These are phyloP conservation scores for Babyrousa celebensis DNA, from an alignment of 2,797 vertebrate species.

Conservation along the genomic window DNA sequence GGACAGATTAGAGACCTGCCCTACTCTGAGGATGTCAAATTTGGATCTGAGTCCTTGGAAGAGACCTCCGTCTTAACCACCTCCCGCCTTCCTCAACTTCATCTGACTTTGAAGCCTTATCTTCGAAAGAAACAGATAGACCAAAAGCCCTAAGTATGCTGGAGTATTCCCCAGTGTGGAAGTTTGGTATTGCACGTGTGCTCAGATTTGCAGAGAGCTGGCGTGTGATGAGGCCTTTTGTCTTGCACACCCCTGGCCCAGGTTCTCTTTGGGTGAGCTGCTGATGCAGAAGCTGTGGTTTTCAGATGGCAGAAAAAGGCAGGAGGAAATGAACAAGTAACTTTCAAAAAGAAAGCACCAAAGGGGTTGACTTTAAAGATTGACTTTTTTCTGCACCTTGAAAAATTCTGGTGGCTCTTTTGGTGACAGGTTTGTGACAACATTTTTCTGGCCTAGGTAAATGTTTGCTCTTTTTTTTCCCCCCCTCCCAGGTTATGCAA, in stretches of 20 bases:
- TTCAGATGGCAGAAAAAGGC: background rate
- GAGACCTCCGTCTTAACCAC: background rate
- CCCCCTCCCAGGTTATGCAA: background rate
- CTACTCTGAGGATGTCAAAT: background rate
- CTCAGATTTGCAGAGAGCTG: background rate
- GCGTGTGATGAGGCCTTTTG: background rate
- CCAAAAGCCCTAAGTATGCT: slow-evolving; percentile 21
- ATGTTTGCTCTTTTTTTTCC: background rate
- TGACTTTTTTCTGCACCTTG: slow-evolving; percentile 55
- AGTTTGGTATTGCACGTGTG: background rate
- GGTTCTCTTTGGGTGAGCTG: background rate
- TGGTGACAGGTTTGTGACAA: slow-evolving; percentile 52
- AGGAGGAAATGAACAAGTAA: slow-evolving; percentile 56
- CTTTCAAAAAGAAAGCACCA: background rate
- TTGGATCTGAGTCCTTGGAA: slow-evolving; percentile 8
- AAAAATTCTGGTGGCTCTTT: background rate
- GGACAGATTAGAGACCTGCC: background rate
- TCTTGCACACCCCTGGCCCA: background rate
- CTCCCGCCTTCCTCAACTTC: slow-evolving; percentile 30
- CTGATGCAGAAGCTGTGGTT: background rate
- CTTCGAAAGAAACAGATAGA: slow-evolving; percentile 62
- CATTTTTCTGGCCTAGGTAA: slow-evolving; percentile 37
- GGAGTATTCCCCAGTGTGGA: slow-evolving; percentile 2
- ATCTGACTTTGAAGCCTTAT: slow-evolving; percentile 63
- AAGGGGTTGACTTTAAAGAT: slow-evolving; percentile 10